A percentile compares a stretch with the other conserved stretches of the same genome.
phyloP scores from a whole-genome alignment of 92 coral and sea anemone species.

The Epizoanthus scotinus region DNA sequence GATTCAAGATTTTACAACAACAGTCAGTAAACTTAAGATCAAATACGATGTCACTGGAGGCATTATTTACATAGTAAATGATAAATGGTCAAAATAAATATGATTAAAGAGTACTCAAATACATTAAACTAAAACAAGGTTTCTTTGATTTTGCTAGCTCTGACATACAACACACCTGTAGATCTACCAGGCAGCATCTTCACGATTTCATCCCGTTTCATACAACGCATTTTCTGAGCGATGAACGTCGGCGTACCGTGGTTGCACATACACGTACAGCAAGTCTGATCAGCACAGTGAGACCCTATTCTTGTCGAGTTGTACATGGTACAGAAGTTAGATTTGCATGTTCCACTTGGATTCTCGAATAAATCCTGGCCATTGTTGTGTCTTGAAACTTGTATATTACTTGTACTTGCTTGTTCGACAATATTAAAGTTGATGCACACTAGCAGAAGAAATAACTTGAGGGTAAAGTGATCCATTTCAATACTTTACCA shows the following conservation, averaged over 20 bases:
- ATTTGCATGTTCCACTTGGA: slow-evolving; percentile 4
- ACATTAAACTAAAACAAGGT: too few species aligned
- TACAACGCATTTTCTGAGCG: not conserved
- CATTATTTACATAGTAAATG: too few species aligned
- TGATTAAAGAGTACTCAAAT: too few species aligned
- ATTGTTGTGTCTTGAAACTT: not conserved
- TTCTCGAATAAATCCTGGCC: slow-evolving; percentile 11
- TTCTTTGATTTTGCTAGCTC: not conserved
- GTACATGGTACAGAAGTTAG: slow-evolving; percentile 4
- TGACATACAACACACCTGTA: not conserved
- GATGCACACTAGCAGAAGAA: not conserved
- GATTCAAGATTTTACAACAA: too few species aligned
- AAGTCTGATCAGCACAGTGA: not conserved
- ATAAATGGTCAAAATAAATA: too few species aligned
- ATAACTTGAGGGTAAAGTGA: not conserved
- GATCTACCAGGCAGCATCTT: not conserved
- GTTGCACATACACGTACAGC: slow-evolving; percentile 22
- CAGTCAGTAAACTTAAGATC: too few species aligned
- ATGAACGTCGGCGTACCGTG: slow-evolving; percentile 10
- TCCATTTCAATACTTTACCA: slow-evolving; percentile 2
- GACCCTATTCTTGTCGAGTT: not conserved
- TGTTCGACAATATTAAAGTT: not conserved
- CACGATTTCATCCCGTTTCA: slow-evolving; percentile 19
- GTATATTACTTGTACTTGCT: not conserved
- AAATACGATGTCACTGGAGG: too few species aligned